Evolutionary conservation across 2,888 invertebrate species (phyloP).

Genomic region (Gortyna flavago): DNA sequence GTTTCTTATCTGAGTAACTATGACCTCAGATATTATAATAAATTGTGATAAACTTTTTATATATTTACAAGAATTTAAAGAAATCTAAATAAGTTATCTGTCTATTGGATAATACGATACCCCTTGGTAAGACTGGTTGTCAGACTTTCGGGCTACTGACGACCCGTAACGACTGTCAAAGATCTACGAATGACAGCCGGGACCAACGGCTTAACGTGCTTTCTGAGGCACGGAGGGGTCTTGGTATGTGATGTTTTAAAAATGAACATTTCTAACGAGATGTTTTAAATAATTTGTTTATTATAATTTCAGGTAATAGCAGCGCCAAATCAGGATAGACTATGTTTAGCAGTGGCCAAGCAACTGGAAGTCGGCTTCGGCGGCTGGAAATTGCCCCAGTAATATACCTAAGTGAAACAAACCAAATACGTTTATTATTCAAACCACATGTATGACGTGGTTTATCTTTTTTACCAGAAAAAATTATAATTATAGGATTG

Average conservation of each 20-base stretch:
- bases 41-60: constrained; percentile 3
- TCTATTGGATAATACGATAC: too few relatives aligned
- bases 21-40: not conserved
- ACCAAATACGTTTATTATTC: constrained; percentile 61
- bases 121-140: too few relatives aligned
- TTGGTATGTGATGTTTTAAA: too few relatives aligned
- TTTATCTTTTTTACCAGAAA: constrained; percentile 69
- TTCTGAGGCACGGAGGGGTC: too few relatives aligned
- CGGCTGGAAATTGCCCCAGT: constrained; percentile 93
- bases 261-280: not conserved
- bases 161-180: too few relatives aligned
- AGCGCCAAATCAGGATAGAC: constrained; percentile 93
- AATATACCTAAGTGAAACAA: constrained; percentile 51
- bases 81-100: too few relatives aligned
- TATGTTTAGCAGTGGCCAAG: constrained; percentile 94
- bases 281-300: not conserved
- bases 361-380: constrained; percentile 94
- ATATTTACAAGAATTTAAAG: too few relatives aligned
- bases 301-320: constrained; percentile 91
- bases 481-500: constrained; percentile 48
- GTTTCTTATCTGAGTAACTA: not conserved
- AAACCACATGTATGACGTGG: constrained; percentile 80
- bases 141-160: too few relatives aligned
- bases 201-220: too few relatives aligned
- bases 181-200: too few relatives aligned